Conservation (phyloP, 2,113 vertebrate genomes). For the Lampris incognitus region DNA sequence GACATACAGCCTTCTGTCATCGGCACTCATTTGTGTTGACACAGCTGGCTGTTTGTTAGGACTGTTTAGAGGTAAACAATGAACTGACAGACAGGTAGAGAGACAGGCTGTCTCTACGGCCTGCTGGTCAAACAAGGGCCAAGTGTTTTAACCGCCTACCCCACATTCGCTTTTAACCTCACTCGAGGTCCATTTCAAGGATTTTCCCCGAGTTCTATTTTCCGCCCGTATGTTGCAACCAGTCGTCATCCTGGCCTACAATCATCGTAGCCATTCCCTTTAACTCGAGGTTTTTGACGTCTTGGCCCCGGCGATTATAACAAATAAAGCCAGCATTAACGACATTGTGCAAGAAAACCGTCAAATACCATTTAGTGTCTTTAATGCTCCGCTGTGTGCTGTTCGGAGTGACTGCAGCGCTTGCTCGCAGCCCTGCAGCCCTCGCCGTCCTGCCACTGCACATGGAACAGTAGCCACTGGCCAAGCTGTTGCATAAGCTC, state of each 20-base stretch:
- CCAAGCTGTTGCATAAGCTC: conserved; percentile 70
- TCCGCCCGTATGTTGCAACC: conserved; percentile 32
- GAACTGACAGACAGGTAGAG: conserved; percentile 13
- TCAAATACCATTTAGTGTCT: conserved; percentile 46
- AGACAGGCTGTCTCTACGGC: conserved; percentile 21
- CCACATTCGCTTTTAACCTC: conserved; percentile 58
- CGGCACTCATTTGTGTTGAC: conserved; percentile 51
- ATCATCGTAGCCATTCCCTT: conserved; percentile 13
- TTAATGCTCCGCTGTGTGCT: conserved; percentile 40
- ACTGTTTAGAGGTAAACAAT: conserved; percentile 47
- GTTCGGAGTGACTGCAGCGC: conserved; percentile 53
- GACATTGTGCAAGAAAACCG: conserved; percentile 39
- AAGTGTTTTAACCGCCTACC: conserved; percentile 57
- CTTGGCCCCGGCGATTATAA: background rate
- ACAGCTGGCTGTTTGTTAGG: conserved; percentile 66
- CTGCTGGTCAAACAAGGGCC: conserved; percentile 62
- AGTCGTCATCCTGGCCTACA: conserved; percentile 30
- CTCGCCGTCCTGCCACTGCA: conserved; percentile 56
- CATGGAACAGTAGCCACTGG: conserved; percentile 63
- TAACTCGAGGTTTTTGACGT: conserved; percentile 28
- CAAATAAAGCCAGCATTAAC: conserved; percentile 42
- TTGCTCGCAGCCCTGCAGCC: conserved; percentile 49
- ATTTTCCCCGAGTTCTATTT: conserved; percentile 49
- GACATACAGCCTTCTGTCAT: conserved; percentile 11
- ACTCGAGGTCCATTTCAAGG: conserved; percentile 37